phyloP scores from a whole-genome alignment of 2,888 invertebrate genomes.

The Campaea margaritaria region DNA sequence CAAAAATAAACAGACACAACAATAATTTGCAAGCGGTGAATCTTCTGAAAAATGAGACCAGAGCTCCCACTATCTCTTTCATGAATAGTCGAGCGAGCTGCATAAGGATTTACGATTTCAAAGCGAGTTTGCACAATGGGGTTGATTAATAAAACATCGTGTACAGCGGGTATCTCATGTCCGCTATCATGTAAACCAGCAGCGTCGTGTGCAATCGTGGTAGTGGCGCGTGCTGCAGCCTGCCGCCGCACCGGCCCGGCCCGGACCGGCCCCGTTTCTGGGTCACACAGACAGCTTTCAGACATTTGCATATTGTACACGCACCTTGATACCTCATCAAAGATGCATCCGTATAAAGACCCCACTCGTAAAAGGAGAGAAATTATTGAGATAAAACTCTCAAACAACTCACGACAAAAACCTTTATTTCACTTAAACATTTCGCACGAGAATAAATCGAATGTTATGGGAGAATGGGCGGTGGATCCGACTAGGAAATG shows the following conservation, averaged over 20 bases:
- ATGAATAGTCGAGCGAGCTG: slow-evolving; percentile 35
- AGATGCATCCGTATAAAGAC: slow-evolving; percentile 44
- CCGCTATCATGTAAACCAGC: slow-evolving; percentile 41
- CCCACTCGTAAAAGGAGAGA: slow-evolving; percentile 49
- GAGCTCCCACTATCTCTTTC: slow-evolving; percentile 30
- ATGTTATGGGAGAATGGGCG: slow-evolving; percentile 44
- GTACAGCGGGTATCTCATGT: slow-evolving; percentile 55
- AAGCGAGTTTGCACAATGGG: slow-evolving; percentile 59
- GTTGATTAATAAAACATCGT: slow-evolving; percentile 75
- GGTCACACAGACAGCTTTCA: slow-evolving; percentile 74
- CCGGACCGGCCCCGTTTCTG: slow-evolving; percentile 53
- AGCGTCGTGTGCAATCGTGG: slow-evolving; percentile 34
- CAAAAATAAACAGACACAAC: background rate
- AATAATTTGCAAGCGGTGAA: slow-evolving; percentile 13
- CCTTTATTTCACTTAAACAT: slow-evolving; percentile 21
- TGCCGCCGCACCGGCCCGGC: slow-evolving; percentile 28
- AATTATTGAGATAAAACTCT: slow-evolving; percentile 38
- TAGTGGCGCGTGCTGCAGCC: slow-evolving; percentile 43
- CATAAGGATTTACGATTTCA: slow-evolving; percentile 50
- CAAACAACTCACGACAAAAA: slow-evolving; percentile 25
- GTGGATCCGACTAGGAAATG: slow-evolving; percentile 34
- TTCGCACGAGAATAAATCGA: slow-evolving; percentile 27
- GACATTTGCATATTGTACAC: slow-evolving; percentile 65
- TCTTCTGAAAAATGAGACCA: slow-evolving; percentile 31
- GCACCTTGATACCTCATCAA: slow-evolving; percentile 49